Evolutionary conservation across 2,888 invertebrate species (phyloP).

Genomic region (Odontomyia ornata): DNA sequence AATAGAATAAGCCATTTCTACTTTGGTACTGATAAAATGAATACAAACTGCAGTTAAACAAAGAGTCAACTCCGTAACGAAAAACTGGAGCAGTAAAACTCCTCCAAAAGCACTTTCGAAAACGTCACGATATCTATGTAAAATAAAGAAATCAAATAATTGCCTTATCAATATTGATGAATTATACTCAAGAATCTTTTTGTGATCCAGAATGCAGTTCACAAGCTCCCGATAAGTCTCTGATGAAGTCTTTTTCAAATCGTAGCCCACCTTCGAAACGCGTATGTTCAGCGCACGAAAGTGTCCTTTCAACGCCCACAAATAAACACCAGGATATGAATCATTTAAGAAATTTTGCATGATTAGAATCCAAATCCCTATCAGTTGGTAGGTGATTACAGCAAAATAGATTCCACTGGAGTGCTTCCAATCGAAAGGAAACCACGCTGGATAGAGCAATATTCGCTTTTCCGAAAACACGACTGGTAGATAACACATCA

Average conservation of each 20-base stretch:
- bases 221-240: slow-evolving; percentile 31
- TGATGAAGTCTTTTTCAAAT: not conserved
- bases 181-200: not conserved
- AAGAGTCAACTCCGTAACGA: not conserved
- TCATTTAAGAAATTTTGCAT: slow-evolving; percentile 30
- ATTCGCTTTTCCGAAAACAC: not conserved
- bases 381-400: slow-evolving; percentile 26
- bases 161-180: too few relatives aligned
- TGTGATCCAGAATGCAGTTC: slow-evolving; percentile 38
- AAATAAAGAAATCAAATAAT: not conserved
- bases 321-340: slow-evolving; percentile 27
- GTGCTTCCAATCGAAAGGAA: slow-evolving; percentile 42
- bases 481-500: not conserved
- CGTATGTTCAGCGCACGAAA: slow-evolving; percentile 15
- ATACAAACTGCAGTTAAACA: not conserved
- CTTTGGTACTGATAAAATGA: not conserved
- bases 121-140: not conserved
- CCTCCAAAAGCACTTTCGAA: not conserved
- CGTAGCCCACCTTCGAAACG: slow-evolving; percentile 27
- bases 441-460: slow-evolving; percentile 40
- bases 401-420: not conserved
- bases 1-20: not conserved
- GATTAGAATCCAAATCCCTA: slow-evolving; percentile 15
- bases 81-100: slow-evolving; percentile 7
- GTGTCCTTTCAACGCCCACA: slow-evolving; percentile 30